phyloP scores from a whole-genome alignment of 2,888 invertebrate species.

The Callyntrura guangdongensis region DNA sequence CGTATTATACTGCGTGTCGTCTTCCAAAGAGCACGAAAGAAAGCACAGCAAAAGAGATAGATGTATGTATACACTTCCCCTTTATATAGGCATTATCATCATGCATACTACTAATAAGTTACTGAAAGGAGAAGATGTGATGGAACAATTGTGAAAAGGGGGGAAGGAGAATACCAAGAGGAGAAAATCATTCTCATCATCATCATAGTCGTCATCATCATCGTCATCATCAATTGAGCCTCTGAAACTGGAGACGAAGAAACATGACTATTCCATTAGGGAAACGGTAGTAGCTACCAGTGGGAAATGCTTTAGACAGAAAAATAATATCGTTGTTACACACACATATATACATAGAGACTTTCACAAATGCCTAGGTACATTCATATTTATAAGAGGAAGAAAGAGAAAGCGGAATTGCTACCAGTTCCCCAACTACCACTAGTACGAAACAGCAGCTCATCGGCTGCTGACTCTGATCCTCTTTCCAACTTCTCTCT shows the following conservation, averaged over 20 bases:
- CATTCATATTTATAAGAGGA: not conserved
- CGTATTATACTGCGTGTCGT: not conserved
- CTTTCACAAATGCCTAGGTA: too few relatives aligned
- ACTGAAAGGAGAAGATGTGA: slow-evolving; percentile 21
- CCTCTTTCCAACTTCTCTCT: slow-evolving; percentile 46
- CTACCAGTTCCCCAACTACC: not conserved
- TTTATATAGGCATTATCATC: not conserved
- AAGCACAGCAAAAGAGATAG: not conserved
- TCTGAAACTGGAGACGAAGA: slow-evolving; percentile 80
- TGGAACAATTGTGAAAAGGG: slow-evolving; percentile 43
- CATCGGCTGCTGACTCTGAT: slow-evolving; percentile 19
- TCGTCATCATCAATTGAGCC: slow-evolving; percentile 44
- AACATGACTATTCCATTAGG: slow-evolving; percentile 84
- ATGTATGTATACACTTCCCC: not conserved
- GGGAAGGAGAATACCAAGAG: not conserved
- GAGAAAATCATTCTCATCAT: slow-evolving; percentile 47
- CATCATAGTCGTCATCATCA: slow-evolving; percentile 29
- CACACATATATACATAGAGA: not conserved
- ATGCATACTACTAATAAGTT: slow-evolving; percentile 51
- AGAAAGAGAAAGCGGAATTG: too few relatives aligned
- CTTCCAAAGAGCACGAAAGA: not conserved
- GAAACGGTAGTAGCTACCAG: slow-evolving; percentile 79
- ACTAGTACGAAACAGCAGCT: not conserved
- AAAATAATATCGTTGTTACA: slow-evolving; percentile 42
- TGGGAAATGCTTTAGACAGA: slow-evolving; percentile 65